These are phyloP conservation scores for Pica pica DNA, from an alignment of 2,113 vertebrate genomes.

Conservation along the genomic window DNA sequence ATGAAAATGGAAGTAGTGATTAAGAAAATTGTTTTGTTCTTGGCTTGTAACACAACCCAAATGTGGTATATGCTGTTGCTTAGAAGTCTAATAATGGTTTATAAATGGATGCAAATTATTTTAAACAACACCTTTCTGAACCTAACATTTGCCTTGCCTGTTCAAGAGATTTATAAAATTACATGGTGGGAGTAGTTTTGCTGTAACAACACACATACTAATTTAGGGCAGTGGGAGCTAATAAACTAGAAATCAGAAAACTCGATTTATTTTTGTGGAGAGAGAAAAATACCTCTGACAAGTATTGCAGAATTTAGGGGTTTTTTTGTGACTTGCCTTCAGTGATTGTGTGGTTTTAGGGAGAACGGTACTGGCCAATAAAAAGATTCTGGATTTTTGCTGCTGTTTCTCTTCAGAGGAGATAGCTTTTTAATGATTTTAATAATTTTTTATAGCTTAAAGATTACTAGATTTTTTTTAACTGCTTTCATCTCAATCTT, in stretches of 20 bases:
- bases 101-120: neutral
- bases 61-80: neutral
- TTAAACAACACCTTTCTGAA: slow-evolving; percentile 2
- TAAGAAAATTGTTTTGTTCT: neutral
- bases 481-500: neutral
- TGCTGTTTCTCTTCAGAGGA: neutral
- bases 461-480: neutral
- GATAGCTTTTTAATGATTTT: neutral
- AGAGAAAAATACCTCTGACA: neutral
- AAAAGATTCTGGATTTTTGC: neutral
- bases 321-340: neutral
- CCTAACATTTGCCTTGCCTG: neutral
- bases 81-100: slow-evolving; percentile 10
- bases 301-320: neutral
- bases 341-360: neutral
- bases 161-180: neutral
- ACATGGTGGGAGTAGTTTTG: neutral
- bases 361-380: neutral
- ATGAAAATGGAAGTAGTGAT: neutral
- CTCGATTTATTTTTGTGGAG: neutral
- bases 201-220: neutral
- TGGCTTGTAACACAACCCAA: neutral
- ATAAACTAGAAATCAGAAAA: neutral
- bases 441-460: neutral
- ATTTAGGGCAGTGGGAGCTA: neutral